Evolutionary conservation across 2,888 invertebrate genomes (phyloP).

Genomic region (Trichogramma dendrolimi): DNA sequence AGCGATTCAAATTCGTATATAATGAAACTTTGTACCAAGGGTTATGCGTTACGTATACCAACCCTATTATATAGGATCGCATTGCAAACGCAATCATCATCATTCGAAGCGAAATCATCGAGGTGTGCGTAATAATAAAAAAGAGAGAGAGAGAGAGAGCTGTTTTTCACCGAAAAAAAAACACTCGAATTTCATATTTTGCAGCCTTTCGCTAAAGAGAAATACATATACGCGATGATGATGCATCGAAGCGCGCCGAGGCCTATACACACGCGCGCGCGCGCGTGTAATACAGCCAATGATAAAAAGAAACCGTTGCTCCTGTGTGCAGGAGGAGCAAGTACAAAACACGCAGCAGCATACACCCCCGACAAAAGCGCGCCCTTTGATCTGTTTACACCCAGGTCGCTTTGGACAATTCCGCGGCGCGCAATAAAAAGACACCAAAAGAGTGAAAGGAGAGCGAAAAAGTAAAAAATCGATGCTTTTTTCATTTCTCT

Average conservation of each 20-base stretch:
- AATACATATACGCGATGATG: too few species aligned
- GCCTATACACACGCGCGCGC: neutral
- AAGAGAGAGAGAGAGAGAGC: too few species aligned
- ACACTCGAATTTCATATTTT: slow-evolving; percentile 20
- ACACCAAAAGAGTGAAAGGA: neutral
- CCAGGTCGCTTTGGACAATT: slow-evolving; percentile 1
- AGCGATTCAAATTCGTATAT: neutral
- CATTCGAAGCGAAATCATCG: slow-evolving; percentile 3
- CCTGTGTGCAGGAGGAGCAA: too few species aligned
- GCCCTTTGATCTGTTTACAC: slow-evolving; percentile 19
- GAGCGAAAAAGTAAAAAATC: neutral
- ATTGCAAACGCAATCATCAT: neutral
- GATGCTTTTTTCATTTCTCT: too few species aligned
- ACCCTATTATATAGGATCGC: too few species aligned
- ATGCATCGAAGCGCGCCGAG: too few species aligned
- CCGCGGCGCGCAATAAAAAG: slow-evolving; percentile 12
- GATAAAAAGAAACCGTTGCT: neutral
- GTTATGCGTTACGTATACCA: too few species aligned
- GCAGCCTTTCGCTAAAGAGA: neutral
- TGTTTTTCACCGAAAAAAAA: too few species aligned
- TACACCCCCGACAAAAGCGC: slow-evolving; percentile 12
- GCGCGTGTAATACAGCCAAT: neutral
- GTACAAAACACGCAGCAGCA: neutral
- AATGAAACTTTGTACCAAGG: neutral
- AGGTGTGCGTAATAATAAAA: neutral